Evolutionary conservation across 2,797 vertebrate genomes (phyloP).

Genomic region (Acomys russatus): DNA sequence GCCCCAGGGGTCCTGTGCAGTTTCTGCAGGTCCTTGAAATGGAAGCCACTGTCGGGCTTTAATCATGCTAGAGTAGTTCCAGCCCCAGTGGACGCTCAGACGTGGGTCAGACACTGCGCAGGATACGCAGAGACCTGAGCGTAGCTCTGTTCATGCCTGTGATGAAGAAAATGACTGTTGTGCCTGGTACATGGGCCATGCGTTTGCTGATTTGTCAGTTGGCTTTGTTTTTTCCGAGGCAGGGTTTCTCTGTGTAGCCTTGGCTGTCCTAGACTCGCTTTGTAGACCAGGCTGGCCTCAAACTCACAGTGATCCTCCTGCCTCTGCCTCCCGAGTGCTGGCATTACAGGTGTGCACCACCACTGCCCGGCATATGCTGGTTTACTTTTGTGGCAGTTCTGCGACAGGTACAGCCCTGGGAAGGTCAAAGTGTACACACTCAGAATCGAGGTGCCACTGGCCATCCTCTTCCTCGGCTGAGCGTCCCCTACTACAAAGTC

Average conservation of each 20-base stretch:
- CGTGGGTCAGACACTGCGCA: neutral
- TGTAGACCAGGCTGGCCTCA: too few relatives aligned
- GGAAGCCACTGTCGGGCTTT: slow-evolving; percentile 62
- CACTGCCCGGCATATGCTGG: neutral
- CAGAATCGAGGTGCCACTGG: neutral
- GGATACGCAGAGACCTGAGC: slow-evolving; percentile 1
- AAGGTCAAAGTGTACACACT: neutral
- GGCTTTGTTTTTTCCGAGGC: too few relatives aligned
- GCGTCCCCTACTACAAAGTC: neutral
- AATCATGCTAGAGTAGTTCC: slow-evolving; percentile 65
- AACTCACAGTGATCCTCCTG: too few relatives aligned
- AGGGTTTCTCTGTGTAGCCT: too few relatives aligned
- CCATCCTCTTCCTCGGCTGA: neutral
- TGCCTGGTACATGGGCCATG: neutral
- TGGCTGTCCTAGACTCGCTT: too few relatives aligned
- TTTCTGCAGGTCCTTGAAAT: slow-evolving; percentile 74
- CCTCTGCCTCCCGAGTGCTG: too few relatives aligned
- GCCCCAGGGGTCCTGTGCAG: slow-evolving; percentile 78
- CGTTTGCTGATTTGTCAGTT: neutral
- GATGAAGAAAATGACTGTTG: neutral
- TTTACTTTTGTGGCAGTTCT: neutral
- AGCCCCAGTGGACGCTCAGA: neutral
- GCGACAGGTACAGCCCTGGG: neutral
- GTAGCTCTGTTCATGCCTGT: slow-evolving; percentile 38
- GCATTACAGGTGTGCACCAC: too few relatives aligned